A percentile compares a stretch with the other conserved stretches of the same genome.
Conservation (phyloP, 2,113 vertebrate species). For the Pluvianellus socialis region DNA sequence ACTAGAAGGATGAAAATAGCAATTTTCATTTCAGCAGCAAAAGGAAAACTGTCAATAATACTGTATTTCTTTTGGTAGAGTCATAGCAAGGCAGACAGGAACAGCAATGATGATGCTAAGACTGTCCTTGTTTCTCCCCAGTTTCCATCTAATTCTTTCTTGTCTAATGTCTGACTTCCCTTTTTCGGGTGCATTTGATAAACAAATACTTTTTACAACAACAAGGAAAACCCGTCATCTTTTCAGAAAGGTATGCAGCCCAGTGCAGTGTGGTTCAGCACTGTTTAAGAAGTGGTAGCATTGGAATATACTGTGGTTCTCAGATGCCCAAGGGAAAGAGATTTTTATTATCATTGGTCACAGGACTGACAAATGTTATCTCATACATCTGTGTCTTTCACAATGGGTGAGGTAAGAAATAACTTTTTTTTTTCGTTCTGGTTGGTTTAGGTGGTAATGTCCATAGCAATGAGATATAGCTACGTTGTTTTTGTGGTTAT, state of each 20-base stretch:
- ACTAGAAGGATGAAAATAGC: background rate
- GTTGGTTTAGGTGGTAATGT: slow-evolving; percentile 42
- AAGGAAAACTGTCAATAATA: background rate
- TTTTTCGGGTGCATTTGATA: background rate
- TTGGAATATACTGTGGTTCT: slow-evolving; percentile 39
- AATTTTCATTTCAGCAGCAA: background rate
- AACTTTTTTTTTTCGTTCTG: background rate
- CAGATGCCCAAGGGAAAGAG: slow-evolving; percentile 23
- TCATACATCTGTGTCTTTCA: slow-evolving; percentile 16
- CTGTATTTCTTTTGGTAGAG: background rate
- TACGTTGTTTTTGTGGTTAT: background rate
- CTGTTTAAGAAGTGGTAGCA: background rate
- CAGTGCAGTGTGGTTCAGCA: background rate
- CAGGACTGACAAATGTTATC: slow-evolving; percentile 20
- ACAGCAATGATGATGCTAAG: background rate
- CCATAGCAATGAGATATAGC: background rate
- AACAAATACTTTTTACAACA: background rate
- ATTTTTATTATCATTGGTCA: slow-evolving; percentile 41
- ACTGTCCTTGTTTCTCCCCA: background rate
- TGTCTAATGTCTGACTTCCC: background rate
- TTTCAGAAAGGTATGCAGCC: background rate
- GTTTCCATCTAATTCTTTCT: background rate
- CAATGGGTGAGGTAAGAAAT: slow-evolving; percentile 46
- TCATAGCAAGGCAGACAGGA: background rate
- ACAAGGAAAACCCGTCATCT: background rate